These are phyloP conservation scores for Biston stratarius DNA, from an alignment of 2,888 invertebrate genomes.

Conservation along the genomic window DNA sequence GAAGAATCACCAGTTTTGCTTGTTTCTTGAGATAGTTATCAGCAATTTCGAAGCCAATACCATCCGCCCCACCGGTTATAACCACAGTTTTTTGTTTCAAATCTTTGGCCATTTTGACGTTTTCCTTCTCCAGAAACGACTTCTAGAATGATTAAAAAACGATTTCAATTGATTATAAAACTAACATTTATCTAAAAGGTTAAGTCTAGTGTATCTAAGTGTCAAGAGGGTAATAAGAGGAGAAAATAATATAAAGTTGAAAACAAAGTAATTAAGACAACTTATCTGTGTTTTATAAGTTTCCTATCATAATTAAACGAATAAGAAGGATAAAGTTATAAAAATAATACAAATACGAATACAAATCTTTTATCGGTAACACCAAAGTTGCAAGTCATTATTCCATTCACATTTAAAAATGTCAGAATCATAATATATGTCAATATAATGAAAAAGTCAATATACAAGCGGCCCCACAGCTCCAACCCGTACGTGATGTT, in stretches of 20 bases:
- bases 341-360: too few relatives aligned
- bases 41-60: constrained; percentile 81
- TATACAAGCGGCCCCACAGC: too few relatives aligned
- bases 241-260: constrained; percentile 5
- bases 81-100: constrained; percentile 53
- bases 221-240: constrained; percentile 2
- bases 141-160: constrained; percentile 1
- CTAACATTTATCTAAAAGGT: constrained; percentile 3
- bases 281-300: background rate
- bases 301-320: background rate
- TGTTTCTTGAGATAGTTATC: constrained; percentile 76
- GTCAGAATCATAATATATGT: too few relatives aligned
- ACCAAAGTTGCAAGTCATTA: too few relatives aligned
- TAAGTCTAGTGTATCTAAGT: background rate
- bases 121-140: background rate
- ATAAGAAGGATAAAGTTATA: background rate
- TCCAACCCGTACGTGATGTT: too few relatives aligned
- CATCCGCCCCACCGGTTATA: constrained; percentile 84
- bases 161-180: constrained; percentile 1
- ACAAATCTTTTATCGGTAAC: too few relatives aligned
- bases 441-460: too few relatives aligned
- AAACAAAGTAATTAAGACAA: constrained; percentile 21
- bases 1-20: constrained; percentile 54
- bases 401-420: too few relatives aligned
- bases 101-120: constrained; percentile 40